Evolutionary conservation across 2,888 invertebrate species (phyloP).

Genomic region (Notocelia uddmanniana): DNA sequence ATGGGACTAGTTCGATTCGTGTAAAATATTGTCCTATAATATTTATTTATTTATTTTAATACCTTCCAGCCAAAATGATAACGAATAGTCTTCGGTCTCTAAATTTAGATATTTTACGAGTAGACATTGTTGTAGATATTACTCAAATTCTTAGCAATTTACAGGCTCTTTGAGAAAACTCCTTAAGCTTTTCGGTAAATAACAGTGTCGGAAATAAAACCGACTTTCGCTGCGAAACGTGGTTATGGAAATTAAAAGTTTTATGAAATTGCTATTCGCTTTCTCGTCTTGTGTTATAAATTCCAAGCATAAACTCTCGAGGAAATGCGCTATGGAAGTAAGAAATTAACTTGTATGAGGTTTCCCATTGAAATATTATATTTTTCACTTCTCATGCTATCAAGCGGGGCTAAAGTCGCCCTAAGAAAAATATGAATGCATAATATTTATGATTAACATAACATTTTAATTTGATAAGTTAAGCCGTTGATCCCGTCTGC

Average conservation of each 20-base stretch:
- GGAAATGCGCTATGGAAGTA: not conserved
- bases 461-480: too few species aligned
- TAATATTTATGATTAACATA: too few species aligned
- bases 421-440: too few species aligned
- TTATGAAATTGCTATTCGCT: conserved; percentile 28
- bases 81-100: not conserved
- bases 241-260: conserved; percentile 37
- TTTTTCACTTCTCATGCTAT: too few species aligned
- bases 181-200: conserved; percentile 7
- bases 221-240: not conserved
- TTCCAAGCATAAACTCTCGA: conserved; percentile 4
- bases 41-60: too few species aligned
- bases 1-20: too few species aligned
- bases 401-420: too few species aligned
- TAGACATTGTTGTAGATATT: not conserved
- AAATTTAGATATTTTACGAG: not conserved
- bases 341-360: conserved; percentile 8
- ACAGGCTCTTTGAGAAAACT: not conserved
- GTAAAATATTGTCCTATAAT: too few species aligned
- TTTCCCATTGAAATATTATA: conserved; percentile 18
- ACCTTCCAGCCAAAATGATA: too few species aligned
- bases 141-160: conserved; percentile 12
- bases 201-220: conserved; percentile 7
- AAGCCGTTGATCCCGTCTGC: too few species aligned
- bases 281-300: conserved; percentile 6